Percentiles rank a stretch among this genome's conserved stretches.
Conservation (phyloP, 2,113 vertebrate genomes). For the Maccullochella peelii region DNA sequence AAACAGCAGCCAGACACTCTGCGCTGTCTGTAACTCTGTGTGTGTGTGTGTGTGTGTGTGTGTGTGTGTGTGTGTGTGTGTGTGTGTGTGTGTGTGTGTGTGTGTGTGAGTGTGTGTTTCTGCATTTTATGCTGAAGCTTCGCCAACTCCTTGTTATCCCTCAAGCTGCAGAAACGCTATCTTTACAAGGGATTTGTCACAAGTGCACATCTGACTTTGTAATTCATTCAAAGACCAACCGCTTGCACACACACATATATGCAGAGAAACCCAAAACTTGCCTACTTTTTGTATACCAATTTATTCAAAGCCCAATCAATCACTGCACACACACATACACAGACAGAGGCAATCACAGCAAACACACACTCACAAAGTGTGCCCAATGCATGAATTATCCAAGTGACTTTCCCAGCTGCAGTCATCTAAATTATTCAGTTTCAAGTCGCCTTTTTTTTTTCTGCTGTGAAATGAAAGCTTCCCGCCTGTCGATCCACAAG, state of each 20-base stretch:
- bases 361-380: conserved; percentile 63
- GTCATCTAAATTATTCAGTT: conserved; percentile 78
- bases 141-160: conserved; percentile 65
- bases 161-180: conserved; percentile 47
- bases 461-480: conserved; percentile 62
- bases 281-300: conserved; percentile 41
- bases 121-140: conserved; percentile 24
- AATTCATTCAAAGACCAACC: conserved; percentile 57
- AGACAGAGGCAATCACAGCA: conserved; percentile 43
- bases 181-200: conserved; percentile 72
- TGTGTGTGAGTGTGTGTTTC: conserved; percentile 21
- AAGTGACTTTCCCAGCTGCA: conserved; percentile 72
- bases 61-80: conserved; percentile 33
- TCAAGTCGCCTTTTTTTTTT: conserved; percentile 54
- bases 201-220: conserved; percentile 72
- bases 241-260: neutral
- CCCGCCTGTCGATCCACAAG: conserved; percentile 46
- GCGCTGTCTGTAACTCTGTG: neutral
- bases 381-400: conserved; percentile 78
- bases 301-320: conserved; percentile 52
- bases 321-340: conserved; percentile 12
- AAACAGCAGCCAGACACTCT: conserved; percentile 36
- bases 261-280: conserved; percentile 18
- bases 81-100: neutral
- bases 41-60: conserved; percentile 34